Conservation (phyloP, 1,140 invertebrate species). For the Lordiphosa clarofinis region DNA sequence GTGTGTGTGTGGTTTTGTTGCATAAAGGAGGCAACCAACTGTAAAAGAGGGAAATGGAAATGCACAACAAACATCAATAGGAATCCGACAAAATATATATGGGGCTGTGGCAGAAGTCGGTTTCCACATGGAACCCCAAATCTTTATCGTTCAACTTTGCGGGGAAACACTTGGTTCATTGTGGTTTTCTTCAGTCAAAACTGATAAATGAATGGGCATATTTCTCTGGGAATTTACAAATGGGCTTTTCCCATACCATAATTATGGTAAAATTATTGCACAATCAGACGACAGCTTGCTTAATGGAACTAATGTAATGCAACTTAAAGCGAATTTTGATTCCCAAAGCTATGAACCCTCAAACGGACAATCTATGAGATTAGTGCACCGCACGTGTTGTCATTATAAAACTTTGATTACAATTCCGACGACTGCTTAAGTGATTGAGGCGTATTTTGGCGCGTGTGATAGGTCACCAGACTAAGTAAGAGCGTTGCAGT, state of each 20-base stretch:
- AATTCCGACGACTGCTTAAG: slow-evolving; percentile 8
- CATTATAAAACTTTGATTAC: slow-evolving; percentile 13
- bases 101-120: no score
- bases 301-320: slow-evolving; percentile 1
- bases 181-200: neutral
- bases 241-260: neutral
- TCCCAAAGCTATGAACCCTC: neutral
- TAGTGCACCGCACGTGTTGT: slow-evolving; percentile 14
- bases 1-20: slow-evolving; percentile 46
- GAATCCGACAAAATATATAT: no score
- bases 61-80: slow-evolving; percentile 18
- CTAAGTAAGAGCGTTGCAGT: no score
- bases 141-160: no score
- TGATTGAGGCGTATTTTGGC: neutral
- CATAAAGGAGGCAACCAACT: slow-evolving; percentile 64
- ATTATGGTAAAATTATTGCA: slow-evolving; percentile 29
- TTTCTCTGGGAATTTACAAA: neutral
- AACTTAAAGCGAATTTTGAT: slow-evolving; percentile 14
- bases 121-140: no score
- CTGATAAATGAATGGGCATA: no score
- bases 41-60: slow-evolving; percentile 36
- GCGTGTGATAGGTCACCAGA: slow-evolving; percentile 19
- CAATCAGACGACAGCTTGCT: slow-evolving; percentile 8
- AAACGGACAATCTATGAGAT: neutral
- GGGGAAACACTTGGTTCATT: neutral